Conservation (phyloP, 2,888 invertebrate genomes). For the Ennomos erosarius region DNA sequence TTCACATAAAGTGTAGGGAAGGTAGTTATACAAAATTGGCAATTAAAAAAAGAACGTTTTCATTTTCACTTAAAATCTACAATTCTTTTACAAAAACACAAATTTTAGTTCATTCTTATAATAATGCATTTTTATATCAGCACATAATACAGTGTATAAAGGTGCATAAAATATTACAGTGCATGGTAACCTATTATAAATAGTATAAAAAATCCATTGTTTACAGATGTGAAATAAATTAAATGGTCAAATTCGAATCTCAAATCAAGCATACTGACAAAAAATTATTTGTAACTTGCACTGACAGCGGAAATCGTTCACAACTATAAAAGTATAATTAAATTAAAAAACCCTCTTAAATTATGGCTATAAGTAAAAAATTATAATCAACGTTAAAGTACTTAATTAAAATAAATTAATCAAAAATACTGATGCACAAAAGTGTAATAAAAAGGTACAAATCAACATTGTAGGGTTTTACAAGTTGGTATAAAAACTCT, state of each 20-base stretch:
- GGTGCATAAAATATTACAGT: constrained; percentile 36
- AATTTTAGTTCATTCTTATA: neutral
- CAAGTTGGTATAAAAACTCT: constrained; percentile 32
- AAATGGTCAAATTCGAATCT: too few relatives aligned
- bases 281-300: too few relatives aligned
- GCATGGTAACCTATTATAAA: constrained; percentile 35
- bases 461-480: constrained; percentile 18
- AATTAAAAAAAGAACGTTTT: too few relatives aligned
- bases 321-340: neutral
- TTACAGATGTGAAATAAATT: too few relatives aligned
- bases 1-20: too few relatives aligned
- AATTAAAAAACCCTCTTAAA: neutral
- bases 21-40: too few relatives aligned
- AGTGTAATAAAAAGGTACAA: constrained; percentile 28
- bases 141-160: constrained; percentile 6
- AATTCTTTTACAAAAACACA: too few relatives aligned
- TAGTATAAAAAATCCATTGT: too few relatives aligned
- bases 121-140: neutral
- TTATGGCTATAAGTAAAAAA: constrained; percentile 16
- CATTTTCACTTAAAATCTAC: too few relatives aligned
- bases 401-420: constrained; percentile 21
- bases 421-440: constrained; percentile 37
- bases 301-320: neutral
- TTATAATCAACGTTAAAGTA: constrained; percentile 2
- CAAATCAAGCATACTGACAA: too few relatives aligned